phyloP scores from a whole-genome alignment of 1,140 invertebrate species.

The Artemia franciscana region DNA sequence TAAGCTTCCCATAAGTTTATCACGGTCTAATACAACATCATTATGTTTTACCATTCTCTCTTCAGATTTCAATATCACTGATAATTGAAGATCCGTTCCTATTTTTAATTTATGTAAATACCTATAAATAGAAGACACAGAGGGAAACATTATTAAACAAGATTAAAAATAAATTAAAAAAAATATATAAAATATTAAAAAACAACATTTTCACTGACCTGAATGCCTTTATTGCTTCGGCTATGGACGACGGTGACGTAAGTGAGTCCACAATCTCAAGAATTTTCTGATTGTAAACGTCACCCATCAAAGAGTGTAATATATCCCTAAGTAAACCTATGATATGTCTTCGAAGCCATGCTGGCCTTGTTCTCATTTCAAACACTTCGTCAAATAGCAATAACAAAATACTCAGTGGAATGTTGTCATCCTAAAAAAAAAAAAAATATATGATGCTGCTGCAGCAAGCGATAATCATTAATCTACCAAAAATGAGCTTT shows the following conservation, averaged over 20 bases:
- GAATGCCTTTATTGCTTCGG: conserved; percentile 60
- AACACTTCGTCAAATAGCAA: conserved; percentile 77
- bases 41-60: no score
- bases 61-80: no score
- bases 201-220: conserved; percentile 32
- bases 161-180: not conserved
- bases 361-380: conserved; percentile 60
- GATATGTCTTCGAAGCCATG: conserved; percentile 60
- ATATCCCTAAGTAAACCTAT: conserved; percentile 53
- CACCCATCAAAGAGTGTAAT: conserved; percentile 46
- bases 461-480: not conserved
- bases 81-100: no score
- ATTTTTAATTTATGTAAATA: no score
- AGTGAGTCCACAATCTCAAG: conserved; percentile 69
- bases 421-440: conserved; percentile 43
- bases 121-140: no score
- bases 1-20: no score
- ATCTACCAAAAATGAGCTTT: not conserved
- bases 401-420: conserved; percentile 61
- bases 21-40: no score
- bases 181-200: conserved; percentile 1
- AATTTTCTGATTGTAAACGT: conserved; percentile 68
- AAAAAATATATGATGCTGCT: not conserved
- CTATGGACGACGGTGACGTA: conserved; percentile 68
- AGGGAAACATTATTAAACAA: no score